Base-by-base conservation (phyloP, 2,113 vertebrate species). In the Mustela nigripes region DNA sequence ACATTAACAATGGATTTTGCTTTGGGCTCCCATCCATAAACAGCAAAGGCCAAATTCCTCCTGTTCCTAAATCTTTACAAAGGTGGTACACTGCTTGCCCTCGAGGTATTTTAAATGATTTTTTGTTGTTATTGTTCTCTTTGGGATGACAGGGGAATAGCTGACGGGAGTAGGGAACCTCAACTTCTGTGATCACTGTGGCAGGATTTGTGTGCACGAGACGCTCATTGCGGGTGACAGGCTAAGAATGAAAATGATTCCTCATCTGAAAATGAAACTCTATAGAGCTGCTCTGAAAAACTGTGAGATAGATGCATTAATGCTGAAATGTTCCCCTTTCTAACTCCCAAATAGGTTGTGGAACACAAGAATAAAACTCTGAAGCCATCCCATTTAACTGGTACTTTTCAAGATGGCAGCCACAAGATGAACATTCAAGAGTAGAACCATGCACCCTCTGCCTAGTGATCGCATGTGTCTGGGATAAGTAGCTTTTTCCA, bases 381-480 rank as follows among this genome's bases (percentile, higher is more conserved):
- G n/a, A 60, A 69, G 90, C 26, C 31, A 48, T n/a, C 89, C 39
- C 48, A 36, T 76, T 89, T 76, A 86, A 94, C 22, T 58, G 74
- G 28, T 89, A n/a, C 26, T 90, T 93, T 97, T 95, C 71, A 91
- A 50, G 28, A 93, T 26, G 83, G 84, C 39, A 53, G 14, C 31
- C 42, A 60, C 28, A 69, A 50, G 50, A 82, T 58, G 90, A 2
- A 85, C 11, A n/a, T 62, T 21, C 85, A 58, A 62, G 63, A 71
- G 81, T 28, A 42, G 53, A 76, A 89, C 45, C 67, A 28, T 4
- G 1, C 65, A 45, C 1, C 15, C 24, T 79, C 62, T 82, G 84
- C 42, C 60, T 67, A 0, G 26, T 26, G 50, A 26, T 80, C 28
- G 48, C 80, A 15, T 56, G 18, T 36, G 11, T 48, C 50, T 39